Base-by-base conservation (phyloP, 1,140 invertebrate species). In the Papilio xuthus region DNA sequence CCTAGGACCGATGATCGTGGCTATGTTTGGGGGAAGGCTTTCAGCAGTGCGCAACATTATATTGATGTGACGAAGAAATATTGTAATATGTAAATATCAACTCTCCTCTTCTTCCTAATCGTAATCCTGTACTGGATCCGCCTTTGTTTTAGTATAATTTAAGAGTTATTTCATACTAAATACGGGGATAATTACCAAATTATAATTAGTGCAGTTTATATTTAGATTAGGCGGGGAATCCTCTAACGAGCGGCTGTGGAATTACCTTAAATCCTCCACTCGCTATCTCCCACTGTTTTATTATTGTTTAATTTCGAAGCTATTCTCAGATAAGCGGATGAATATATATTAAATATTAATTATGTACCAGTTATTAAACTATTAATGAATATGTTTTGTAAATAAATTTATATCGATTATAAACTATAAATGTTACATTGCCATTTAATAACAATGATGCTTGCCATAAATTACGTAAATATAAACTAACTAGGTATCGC, bases 181-280 rank as follows among this genome's bases (percentile, higher is more conserved):
- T 42, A 42, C 69, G 15, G 18, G 12, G n/a, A 71, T 26, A 70
- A 71, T 73, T 47, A 20, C 42, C 2, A 73, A 44, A 47, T 73
- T 47, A 73, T 47, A 73, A 73, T 73, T 73, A 10, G 71, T 15
- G 28, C 23, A 23, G 71, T 47, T 73, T 47, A 47, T 50, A 47
- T 73, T 73, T 73, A 44, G 71, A 73, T 42, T 73, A 44, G 71
- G 71, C 71, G 20, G 20, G 37, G 41, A 73, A 73, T 73, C n/a
- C 41, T n/a, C 41, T 73, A 73, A 73, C 41, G 71, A 73, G 20
- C 41, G 37, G 37, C 41, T 47, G 42, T 23, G 37, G 70, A 42
- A 42, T 72, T 44, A 50, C 71, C 42, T 41, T 73, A 47, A 73
- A 73, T 73, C 41, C 41, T 3, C 37, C 12, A 26, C 37, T 42